Base-by-base conservation (phyloP, 2,888 invertebrate species). In the Drosophila rubida region DNA sequence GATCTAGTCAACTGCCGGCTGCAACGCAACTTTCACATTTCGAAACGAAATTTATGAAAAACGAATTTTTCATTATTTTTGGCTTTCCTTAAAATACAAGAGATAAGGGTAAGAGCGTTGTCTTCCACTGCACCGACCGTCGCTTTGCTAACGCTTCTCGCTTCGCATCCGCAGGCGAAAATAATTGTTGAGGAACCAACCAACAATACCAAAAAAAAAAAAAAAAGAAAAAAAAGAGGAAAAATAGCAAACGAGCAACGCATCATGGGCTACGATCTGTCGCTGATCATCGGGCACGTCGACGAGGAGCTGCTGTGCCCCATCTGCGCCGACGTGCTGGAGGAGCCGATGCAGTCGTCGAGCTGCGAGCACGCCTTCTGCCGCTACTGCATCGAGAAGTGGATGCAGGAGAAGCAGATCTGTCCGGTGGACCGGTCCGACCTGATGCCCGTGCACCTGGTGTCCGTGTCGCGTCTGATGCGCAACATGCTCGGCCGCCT, bases 241-340 rank as follows among this genome's bases (percentile, higher is more conserved):
- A 19, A 19, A 19, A 19, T 3, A 19, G 3, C 19, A 19, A 19
- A 19, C 19, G 3, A 19, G 19, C 19, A 19, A 19, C 19, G 19
- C 6, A 82, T 69, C 4, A 82, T 82, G 82, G 82, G 82, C 44
- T 82, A 74, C 16, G 86, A 82, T 59, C 19, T 78, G 4, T 58
- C 32, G 8, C 14, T 60, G n/a, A 69, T 82, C 51, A 51, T 80
- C 27, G 83, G 82, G 0, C 60, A 66, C 13, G 80, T 86, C 23
- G 86, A 82, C 37, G 83, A 80, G 57, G 86, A 86, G 57, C 67
- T 86, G 0, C 54, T 86, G 0, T 82, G 82, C 4, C 84, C 84
- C 7, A 82, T 82, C 7, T 82, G 82, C 4, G 51, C 74, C 0
- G 86, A 86, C 35, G 76, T 82, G 0, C 61, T 86, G 14, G 86